Evolutionary conservation across 2,888 invertebrate genomes (phyloP), one percentile per base, ranked within the genome.

Genomic region (Pasiphila rectangulata): DNA sequence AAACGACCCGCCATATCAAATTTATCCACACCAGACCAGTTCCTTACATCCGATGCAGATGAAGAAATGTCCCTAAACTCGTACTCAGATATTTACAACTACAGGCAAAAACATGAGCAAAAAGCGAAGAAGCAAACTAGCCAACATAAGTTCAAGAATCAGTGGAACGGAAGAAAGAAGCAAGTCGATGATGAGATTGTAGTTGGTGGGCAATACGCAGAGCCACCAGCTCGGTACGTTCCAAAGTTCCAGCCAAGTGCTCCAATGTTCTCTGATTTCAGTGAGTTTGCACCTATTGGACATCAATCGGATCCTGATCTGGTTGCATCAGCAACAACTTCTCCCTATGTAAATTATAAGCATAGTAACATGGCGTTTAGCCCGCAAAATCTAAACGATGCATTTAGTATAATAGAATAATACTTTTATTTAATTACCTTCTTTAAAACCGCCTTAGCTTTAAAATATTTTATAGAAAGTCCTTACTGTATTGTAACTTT

Each of bases 311-410:
- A 81, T 19, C 48, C 69, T 0, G 72, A 78, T 4, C 46, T 59
- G 3, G 59, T 68, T 2, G 51, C 63, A 12, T 75, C 82, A 19
- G 75, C 74, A 0, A 66, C 74, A 1, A 72, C 72, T 5, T 87
- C 87, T 0, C 75, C 83, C 1, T 87, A 87, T 39, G 77, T 80
- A 1, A 87, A 87, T 51, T 86, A 87, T 57, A 86, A 83, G 58
- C 69, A 87, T 51, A 79, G 87, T 43, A 88, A 89, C 46, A 68
- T 87, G 70, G 87, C 87, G 1, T 88, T 86, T 35, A 87, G 83
- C 56, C 86, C 87, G 6, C 88, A 89, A 61, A 88, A 88, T 47
- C 57, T 86, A n/a, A 87, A 88, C 42, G 86, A 87, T 56, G 86
- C 77, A 37, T 89, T 88, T 69, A 83, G 86, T 70, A 79, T 83